Conservation (phyloP, 1,140 invertebrate species). For the Drosophila baimaii region DNA sequence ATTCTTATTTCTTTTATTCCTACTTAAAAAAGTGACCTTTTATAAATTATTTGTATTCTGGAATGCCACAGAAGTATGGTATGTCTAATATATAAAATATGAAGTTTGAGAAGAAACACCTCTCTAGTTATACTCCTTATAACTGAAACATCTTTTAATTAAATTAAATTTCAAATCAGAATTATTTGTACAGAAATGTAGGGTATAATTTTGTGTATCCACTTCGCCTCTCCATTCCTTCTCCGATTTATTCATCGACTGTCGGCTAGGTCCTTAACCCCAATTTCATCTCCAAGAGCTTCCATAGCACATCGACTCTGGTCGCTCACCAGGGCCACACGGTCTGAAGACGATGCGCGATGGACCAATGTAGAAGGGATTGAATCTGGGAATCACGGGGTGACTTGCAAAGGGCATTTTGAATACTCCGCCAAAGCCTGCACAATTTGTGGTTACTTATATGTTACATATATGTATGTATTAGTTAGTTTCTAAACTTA, state of each 20-base stretch:
- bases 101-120: too few species aligned
- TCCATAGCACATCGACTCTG: conserved; percentile 14
- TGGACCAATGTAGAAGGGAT: conserved; percentile 65
- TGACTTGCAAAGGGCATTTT: conserved; percentile 27
- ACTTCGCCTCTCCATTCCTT: neutral
- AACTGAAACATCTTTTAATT: too few species aligned
- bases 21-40: too few species aligned
- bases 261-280: neutral
- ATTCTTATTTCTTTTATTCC: too few species aligned
- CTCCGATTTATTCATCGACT: neutral
- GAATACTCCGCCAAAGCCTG: conserved; percentile 7
- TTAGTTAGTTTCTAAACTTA: neutral
- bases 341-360: conserved; percentile 42
- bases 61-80: too few species aligned
- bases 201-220: too few species aligned
- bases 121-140: too few species aligned
- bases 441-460: neutral
- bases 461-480: too few species aligned
- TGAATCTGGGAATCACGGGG: conserved; percentile 13
- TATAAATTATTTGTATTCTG: too few species aligned
- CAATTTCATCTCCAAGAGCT: conserved; percentile 3
- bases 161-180: too few species aligned
- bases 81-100: too few species aligned
- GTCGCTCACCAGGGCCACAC: conserved; percentile 43
- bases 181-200: too few species aligned